These are phyloP conservation scores for Bombus pascuorum DNA, from an alignment of 1,140 invertebrate species.

Conservation along the genomic window DNA sequence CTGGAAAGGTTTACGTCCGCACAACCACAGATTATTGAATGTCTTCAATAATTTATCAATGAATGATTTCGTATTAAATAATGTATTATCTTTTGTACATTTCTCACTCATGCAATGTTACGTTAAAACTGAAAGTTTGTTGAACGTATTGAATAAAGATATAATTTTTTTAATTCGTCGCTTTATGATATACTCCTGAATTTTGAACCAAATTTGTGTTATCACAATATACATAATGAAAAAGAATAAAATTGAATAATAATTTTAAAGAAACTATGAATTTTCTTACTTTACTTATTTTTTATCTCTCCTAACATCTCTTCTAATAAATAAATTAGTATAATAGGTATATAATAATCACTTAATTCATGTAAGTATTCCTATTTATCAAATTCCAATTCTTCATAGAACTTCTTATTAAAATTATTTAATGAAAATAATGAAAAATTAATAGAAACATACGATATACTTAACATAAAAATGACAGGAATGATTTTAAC, in stretches of 20 bases:
- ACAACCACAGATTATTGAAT: slow-evolving; percentile 87
- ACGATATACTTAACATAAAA: not conserved
- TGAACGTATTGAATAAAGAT: not conserved
- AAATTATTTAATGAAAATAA: not conserved
- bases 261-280: not conserved
- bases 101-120: not conserved
- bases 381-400: not conserved
- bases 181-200: not conserved
- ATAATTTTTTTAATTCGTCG: not conserved
- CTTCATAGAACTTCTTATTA: not conserved
- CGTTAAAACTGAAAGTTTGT: not conserved
- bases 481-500: not conserved
- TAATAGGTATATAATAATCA: too few relatives aligned
- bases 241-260: not conserved
- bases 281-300: not conserved
- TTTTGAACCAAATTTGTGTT: not conserved
- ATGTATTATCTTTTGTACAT: not conserved
- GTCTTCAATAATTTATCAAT: not conserved
- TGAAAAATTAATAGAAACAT: not conserved
- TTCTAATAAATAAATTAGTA: not conserved
- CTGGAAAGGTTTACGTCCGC: slow-evolving; percentile 90
- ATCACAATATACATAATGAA: not conserved
- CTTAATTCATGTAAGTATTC: too few relatives aligned
- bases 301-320: not conserved
- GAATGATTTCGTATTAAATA: not conserved